Percentiles rank a stretch among this genome's conserved stretches.
phyloP scores from a whole-genome alignment of 2,888 invertebrate genomes.

The Pachydiplax longipennis region DNA sequence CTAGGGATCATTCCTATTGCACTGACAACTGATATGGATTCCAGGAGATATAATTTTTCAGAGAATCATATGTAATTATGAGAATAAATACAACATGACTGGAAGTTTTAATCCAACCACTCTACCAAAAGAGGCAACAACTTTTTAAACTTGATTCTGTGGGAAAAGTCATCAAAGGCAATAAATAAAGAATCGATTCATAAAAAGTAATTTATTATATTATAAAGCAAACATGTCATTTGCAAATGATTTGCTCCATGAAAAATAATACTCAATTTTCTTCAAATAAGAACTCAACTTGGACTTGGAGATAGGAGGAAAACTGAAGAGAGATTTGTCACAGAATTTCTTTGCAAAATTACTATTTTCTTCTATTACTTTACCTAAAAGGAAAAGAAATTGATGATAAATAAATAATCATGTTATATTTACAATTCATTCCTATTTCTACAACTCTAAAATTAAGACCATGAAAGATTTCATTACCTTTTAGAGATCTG shows the following conservation, averaged over 20 bases:
- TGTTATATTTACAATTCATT: too few species aligned
- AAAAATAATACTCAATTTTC: conserved; percentile 77
- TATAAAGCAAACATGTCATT: background rate
- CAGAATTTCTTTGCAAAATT: conserved; percentile 67
- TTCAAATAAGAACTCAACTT: conserved; percentile 67
- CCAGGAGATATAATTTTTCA: too few species aligned
- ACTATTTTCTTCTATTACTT: conserved; percentile 53
- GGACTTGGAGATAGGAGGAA: conserved; percentile 63
- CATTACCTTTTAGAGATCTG: conserved; percentile 54
- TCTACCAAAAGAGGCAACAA: too few species aligned
- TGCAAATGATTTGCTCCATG: conserved; percentile 64
- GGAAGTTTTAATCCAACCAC: too few species aligned
- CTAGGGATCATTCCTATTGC: too few species aligned
- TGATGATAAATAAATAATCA: background rate
- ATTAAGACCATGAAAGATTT: too few species aligned
- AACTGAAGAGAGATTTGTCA: conserved; percentile 62
- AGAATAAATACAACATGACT: too few species aligned
- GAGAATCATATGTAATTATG: too few species aligned
- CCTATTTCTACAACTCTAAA: background rate
- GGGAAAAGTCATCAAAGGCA: too few species aligned
- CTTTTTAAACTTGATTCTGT: too few species aligned
- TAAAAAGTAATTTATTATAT: background rate
- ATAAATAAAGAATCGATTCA: background rate
- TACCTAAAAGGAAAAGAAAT: conserved; percentile 49
- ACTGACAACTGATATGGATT: too few species aligned